phyloP scores from a whole-genome alignment of 2,797 vertebrate genomes.

The Notolabrus celidotus region DNA sequence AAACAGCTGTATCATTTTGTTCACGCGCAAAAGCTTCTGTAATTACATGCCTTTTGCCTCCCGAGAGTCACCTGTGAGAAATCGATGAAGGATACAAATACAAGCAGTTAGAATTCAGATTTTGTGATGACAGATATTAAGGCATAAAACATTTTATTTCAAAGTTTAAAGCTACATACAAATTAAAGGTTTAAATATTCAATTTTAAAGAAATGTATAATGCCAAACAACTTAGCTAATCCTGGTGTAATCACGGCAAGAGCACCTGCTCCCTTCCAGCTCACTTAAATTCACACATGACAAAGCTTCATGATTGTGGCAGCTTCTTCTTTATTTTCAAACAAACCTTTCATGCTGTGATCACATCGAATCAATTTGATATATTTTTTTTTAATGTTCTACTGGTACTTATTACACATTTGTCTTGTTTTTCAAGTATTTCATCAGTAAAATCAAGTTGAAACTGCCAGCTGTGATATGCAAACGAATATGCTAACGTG shows the following conservation, averaged over 20 bases:
- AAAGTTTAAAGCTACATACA: neutral
- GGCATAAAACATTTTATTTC: too few species aligned
- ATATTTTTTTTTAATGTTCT: too few species aligned
- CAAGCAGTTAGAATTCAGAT: too few species aligned
- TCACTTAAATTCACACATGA: too few species aligned
- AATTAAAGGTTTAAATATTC: neutral
- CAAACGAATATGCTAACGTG: slow-evolving; percentile 19
- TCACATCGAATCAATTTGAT: slow-evolving; percentile 12
- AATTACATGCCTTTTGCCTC: slow-evolving; percentile 22
- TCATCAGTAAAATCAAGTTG: neutral
- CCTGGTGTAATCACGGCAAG: too few species aligned
- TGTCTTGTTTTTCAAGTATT: slow-evolving; percentile 9
- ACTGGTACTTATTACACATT: slow-evolving; percentile 17
- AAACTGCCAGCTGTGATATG: slow-evolving; percentile 24
- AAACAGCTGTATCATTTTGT: slow-evolving; percentile 38
- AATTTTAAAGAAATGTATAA: too few species aligned
- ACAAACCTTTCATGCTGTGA: slow-evolving; percentile 34
- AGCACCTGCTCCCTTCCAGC: too few species aligned
- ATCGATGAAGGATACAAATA: too few species aligned
- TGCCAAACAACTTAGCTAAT: too few species aligned
- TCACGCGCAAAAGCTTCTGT: slow-evolving; percentile 27
- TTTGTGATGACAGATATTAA: neutral
- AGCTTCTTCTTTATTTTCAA: slow-evolving; percentile 35
- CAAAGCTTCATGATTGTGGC: too few species aligned
- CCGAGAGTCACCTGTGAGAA: too few species aligned